Conservation (phyloP, 2,797 vertebrate species). For the Cetoscarus ocellatus region DNA sequence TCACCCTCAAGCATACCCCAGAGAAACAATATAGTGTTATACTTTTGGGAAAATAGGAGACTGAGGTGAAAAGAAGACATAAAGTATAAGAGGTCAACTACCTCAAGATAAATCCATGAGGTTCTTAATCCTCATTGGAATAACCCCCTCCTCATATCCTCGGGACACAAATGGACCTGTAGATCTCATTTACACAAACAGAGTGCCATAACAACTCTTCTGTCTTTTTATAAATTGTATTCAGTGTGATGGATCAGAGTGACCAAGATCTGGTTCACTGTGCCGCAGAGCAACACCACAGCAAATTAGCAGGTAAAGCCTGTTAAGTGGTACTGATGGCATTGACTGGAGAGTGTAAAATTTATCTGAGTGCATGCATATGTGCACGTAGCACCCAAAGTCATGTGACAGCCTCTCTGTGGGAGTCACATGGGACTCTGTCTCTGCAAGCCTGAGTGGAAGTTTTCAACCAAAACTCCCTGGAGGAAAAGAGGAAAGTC, state of each 20-base stretch:
- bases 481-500: constrained; percentile 33
- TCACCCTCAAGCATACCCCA: too few relatives aligned
- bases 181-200: background rate
- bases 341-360: background rate
- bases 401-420: constrained; percentile 36
- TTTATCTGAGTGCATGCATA: constrained; percentile 12
- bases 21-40: too few relatives aligned
- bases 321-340: constrained; percentile 11
- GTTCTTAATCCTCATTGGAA: too few relatives aligned
- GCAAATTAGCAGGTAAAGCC: background rate
- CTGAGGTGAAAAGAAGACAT: too few relatives aligned
- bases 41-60: too few relatives aligned
- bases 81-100: background rate
- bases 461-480: constrained; percentile 21
- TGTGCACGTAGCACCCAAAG: constrained; percentile 1
- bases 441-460: constrained; percentile 22
- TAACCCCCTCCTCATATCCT: background rate
- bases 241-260: background rate
- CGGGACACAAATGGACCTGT: background rate
- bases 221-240: background rate
- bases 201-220: background rate
- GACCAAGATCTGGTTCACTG: background rate
- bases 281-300: background rate
- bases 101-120: too few relatives aligned
- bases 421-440: constrained; percentile 42